A percentile compares a stretch with the other conserved stretches of the same genome.
Evolutionary conservation across 2,113 vertebrate species (phyloP).

Genomic region (Stomatorhinus ivindoensis): DNA sequence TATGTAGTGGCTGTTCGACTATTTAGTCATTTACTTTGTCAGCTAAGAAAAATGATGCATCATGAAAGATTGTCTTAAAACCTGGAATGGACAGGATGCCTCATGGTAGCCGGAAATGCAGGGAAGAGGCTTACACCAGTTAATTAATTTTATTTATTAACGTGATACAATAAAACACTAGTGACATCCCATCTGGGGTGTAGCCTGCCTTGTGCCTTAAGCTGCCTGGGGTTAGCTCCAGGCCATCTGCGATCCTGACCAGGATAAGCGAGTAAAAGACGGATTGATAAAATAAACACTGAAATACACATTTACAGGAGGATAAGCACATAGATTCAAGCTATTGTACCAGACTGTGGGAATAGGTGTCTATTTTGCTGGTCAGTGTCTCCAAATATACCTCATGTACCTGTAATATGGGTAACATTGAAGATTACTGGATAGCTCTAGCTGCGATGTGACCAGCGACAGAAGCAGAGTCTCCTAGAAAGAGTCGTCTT

Average conservation of each 20-base stretch:
- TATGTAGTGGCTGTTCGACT: not conserved
- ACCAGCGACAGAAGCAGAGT: not conserved
- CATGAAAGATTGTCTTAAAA: not conserved
- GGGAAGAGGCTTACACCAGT: not conserved
- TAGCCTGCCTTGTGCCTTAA: not conserved
- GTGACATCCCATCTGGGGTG: not conserved
- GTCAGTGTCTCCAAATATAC: not conserved
- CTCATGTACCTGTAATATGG: not conserved
- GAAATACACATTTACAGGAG: not conserved
- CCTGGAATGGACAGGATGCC: not conserved
- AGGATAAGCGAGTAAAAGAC: not conserved
- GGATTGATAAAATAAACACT: not conserved
- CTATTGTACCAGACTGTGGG: not conserved
- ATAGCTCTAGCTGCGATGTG: not conserved
- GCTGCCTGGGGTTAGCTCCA: not conserved
- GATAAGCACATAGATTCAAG: not conserved
- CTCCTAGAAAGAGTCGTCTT: not conserved
- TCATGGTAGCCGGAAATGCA: not conserved
- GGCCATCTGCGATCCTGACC: not conserved
- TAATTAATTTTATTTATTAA: not conserved
- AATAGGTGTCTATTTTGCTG: not conserved
- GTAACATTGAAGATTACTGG: not conserved
- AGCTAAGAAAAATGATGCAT: not conserved
- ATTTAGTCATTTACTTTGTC: not conserved
- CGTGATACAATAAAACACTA: not conserved